A percentile compares a stretch with the other conserved stretches of the same genome.
Conservation (phyloP, 1,140 invertebrate species). For the Bombus balteatus region DNA sequence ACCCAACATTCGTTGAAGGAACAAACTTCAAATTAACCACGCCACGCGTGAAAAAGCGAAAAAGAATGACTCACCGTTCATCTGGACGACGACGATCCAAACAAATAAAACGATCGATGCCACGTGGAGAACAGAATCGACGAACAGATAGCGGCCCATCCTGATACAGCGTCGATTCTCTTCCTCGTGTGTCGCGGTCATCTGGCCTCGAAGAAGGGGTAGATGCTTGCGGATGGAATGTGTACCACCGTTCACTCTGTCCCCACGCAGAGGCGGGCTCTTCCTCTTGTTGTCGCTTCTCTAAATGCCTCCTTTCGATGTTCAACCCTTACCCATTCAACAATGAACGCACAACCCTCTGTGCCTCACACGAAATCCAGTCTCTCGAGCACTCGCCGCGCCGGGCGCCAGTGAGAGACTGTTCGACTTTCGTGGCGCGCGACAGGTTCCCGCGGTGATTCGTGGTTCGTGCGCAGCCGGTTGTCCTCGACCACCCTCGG, state of each 20-base stretch:
- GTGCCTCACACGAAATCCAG: conserved; percentile 1
- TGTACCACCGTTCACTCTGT: conserved; percentile 39
- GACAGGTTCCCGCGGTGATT: conserved; percentile 64
- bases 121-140: conserved; percentile 72
- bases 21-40: background rate
- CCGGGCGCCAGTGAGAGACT: conserved; percentile 72
- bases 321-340: conserved; percentile 9
- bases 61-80: conserved; percentile 66
- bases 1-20: background rate
- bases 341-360: conserved; percentile 29
- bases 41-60: too few species aligned
- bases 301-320: background rate
- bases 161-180: conserved; percentile 38
- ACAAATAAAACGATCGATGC: conserved; percentile 67
- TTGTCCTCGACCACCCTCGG: conserved; percentile 62
- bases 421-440: conserved; percentile 63
- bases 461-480: conserved; percentile 54
- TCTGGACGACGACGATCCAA: conserved; percentile 65
- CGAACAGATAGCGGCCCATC: conserved; percentile 51
- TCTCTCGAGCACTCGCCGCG: conserved; percentile 68
- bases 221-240: conserved; percentile 1
- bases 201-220: conserved; percentile 35
- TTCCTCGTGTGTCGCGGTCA: conserved; percentile 21
- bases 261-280: conserved; percentile 17
- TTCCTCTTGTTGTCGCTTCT: conserved; percentile 21